Evolutionary conservation across 2,888 invertebrate genomes (phyloP).

Genomic region (Emmelina monodactyla): DNA sequence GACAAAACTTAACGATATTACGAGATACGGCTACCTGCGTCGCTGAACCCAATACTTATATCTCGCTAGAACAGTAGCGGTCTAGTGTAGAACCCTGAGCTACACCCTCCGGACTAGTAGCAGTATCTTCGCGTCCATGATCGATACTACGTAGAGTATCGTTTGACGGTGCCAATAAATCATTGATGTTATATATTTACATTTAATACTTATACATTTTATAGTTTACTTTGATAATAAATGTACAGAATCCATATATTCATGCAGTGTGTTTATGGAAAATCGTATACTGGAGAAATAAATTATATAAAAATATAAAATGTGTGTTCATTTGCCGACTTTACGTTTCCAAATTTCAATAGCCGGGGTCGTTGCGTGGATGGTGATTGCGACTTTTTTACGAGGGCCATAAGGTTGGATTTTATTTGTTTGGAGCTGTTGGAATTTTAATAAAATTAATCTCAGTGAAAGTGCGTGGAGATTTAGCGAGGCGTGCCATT

Average conservation of each 20-base stretch:
- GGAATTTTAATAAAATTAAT: constrained; percentile 35
- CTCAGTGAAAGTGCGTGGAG: constrained; percentile 28
- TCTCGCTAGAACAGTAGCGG: no score
- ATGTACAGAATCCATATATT: constrained; percentile 53
- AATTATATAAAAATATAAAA: constrained; percentile 31
- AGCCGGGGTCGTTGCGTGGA: constrained; percentile 16
- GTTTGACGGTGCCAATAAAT: constrained; percentile 48
- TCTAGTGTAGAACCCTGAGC: no score
- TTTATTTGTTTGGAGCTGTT: not conserved
- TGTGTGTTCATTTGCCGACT: not conserved
- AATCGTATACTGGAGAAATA: constrained; percentile 54
- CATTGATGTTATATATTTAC: constrained; percentile 23
- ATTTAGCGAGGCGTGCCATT: constrained; percentile 28
- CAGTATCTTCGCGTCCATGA: constrained; percentile 37
- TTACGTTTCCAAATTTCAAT: not conserved
- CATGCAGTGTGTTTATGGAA: constrained; percentile 55
- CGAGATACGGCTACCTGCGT: not conserved
- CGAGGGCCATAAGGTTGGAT: not conserved
- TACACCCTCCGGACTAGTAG: not conserved
- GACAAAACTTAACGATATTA: constrained; percentile 2
- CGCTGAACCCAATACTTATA: no score
- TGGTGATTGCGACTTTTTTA: not conserved
- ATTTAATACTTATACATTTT: constrained; percentile 44
- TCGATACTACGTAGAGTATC: constrained; percentile 31
- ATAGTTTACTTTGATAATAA: constrained; percentile 58